Evolutionary conservation across 2,888 invertebrate genomes (phyloP).

Genomic region (Heliconius sara): DNA sequence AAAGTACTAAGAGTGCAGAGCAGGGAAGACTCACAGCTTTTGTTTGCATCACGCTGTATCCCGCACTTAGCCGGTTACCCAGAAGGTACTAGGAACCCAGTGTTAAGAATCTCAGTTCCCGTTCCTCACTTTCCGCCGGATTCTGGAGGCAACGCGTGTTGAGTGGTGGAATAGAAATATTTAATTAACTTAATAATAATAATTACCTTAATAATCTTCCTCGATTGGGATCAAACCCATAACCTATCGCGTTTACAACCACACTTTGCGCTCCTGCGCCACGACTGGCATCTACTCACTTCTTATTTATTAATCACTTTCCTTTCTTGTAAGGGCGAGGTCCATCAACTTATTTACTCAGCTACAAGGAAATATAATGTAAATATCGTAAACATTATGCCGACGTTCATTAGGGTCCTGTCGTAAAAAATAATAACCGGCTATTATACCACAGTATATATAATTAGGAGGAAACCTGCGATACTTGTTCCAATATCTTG

Average conservation of each 20-base stretch:
- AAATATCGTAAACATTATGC: slow-evolving; percentile 37
- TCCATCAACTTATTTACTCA: slow-evolving; percentile 13
- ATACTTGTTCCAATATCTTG: slow-evolving; percentile 23
- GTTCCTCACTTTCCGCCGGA: too few species aligned
- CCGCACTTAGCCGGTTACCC: neutral
- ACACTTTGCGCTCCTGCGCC: neutral
- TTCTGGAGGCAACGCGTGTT: too few species aligned
- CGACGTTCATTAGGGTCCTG: slow-evolving; percentile 39
- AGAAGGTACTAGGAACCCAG: neutral
- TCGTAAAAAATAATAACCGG: slow-evolving; percentile 46
- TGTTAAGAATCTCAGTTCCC: neutral
- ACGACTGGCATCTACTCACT: neutral
- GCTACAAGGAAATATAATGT: slow-evolving; percentile 35
- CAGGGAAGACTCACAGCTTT: too few species aligned
- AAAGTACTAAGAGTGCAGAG: too few species aligned
- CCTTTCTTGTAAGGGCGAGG: neutral
- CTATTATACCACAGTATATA: slow-evolving; percentile 42
- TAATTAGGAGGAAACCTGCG: slow-evolving; percentile 42
- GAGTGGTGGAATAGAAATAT: too few species aligned
- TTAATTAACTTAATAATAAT: neutral
- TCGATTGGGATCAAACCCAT: neutral
- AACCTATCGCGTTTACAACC: neutral
- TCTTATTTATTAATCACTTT: slow-evolving; percentile 2
- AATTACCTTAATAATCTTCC: neutral
- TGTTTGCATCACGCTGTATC: too few species aligned